Evolutionary conservation across 2,113 vertebrate genomes (phyloP).

Genomic region (Columba livia): DNA sequence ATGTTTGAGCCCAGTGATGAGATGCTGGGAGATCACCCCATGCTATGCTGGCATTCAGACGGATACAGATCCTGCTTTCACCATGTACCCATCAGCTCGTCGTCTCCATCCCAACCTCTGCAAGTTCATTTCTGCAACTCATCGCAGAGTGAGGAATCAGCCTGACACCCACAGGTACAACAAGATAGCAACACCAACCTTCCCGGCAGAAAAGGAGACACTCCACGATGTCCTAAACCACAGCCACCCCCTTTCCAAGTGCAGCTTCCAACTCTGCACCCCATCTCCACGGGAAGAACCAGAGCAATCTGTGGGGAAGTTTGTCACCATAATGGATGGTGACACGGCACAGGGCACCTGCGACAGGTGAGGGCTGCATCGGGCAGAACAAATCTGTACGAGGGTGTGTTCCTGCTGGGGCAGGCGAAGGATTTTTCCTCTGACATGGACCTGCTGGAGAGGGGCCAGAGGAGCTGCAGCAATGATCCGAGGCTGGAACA

Average conservation of each 20-base stretch:
- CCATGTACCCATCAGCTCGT: no score
- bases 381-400: conserved; percentile 43
- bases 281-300: neutral
- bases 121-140: no score
- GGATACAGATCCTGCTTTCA: no score
- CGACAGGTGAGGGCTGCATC: conserved; percentile 55
- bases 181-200: neutral
- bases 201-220: neutral
- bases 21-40: no score
- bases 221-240: neutral
- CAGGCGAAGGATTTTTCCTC: neutral
- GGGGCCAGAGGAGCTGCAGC: no score
- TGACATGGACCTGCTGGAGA: no score
- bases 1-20: no score
- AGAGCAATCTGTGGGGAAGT: neutral
- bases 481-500: no score
- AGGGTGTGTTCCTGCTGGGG: neutral
- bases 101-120: no score
- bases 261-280: neutral
- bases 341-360: conserved; percentile 25
- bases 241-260: neutral
- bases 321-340: conserved; percentile 79
- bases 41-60: no score
- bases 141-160: no score
- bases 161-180: no score